Base-by-base conservation (phyloP, 1,140 invertebrate genomes). In the Zeugodacus cucurbitae region DNA sequence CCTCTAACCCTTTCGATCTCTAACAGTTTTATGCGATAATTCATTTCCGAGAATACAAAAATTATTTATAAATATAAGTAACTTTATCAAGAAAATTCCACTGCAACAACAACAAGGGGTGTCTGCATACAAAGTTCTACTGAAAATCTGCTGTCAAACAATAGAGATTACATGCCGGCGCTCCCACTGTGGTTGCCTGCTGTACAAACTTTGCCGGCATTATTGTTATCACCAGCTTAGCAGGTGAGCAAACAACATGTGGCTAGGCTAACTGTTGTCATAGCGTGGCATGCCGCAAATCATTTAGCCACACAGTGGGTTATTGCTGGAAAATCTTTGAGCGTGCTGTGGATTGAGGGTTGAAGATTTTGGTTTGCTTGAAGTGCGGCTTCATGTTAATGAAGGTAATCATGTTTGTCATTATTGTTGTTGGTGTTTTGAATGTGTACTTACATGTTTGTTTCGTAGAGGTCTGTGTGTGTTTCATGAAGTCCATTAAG, bases 171-270 rank as follows among this genome's bases (percentile, higher is more conserved):
- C 41, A 82, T 14, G 64, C 26, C 10, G 10, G 22, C 3, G n/a
- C 41, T 26, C 2, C n/a, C 74, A 82, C 22, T 48, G 41, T n/a
- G 14, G 37, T 26, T 48, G 10, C 41, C 37, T 82, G 11, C 74
- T 82, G 41, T 54, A 41, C 20, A 54, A 82, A 48, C 74, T 82
- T 48, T 82, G 10, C 41, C 74, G 41, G 8, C 74, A 48, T 82
- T 82, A 48, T 44, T 82, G 74, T 82, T 82, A 82, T 82, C 74
- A n/a, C 41, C 41, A 37, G 74, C 41, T 82, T 82, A 82, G 74
- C 74, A 82, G 74, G 74, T 82, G n/a, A 82, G 74, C 74, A 82
- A 82, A 82, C 70, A 78, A 78, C 74, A 82, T 41, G 67, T 20
- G 34, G 67, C 67, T 74, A 22, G 67, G 37, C 34, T 22, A 74